phyloP scores from a whole-genome alignment of 2,888 invertebrate genomes.

The Conops quadrifasciatus region DNA sequence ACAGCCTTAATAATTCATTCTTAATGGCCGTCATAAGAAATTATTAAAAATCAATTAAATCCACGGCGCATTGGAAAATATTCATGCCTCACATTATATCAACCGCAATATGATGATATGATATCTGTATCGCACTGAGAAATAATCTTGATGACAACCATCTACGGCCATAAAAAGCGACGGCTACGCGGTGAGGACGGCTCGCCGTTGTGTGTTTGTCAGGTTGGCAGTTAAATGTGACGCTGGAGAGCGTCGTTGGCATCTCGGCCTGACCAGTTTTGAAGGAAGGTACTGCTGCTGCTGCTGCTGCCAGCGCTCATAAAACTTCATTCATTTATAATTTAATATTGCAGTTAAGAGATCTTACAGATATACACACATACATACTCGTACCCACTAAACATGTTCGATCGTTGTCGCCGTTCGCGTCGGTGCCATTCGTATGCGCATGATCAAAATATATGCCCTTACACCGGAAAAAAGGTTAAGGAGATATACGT shows the following conservation, averaged over 20 bases:
- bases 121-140: conserved; percentile 34
- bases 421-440: conserved; percentile 21
- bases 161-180: not conserved
- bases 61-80: conserved; percentile 14
- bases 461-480: conserved; percentile 29
- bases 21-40: conserved; percentile 37
- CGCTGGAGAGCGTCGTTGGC: too few relatives aligned
- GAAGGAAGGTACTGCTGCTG: not conserved
- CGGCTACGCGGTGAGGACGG: conserved; percentile 18
- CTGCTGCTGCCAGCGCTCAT: conserved; percentile 43
- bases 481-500: too few relatives aligned
- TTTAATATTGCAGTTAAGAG: conserved; percentile 53
- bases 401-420: conserved; percentile 4
- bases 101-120: conserved; percentile 29
- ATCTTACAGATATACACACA: conserved; percentile 9
- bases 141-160: conserved; percentile 40
- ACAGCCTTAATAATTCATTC: conserved; percentile 54
- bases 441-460: conserved; percentile 36
- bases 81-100: conserved; percentile 37
- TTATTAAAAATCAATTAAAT: conserved; percentile 52
- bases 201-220: not conserved
- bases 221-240: conserved; percentile 27
- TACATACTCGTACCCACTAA: not conserved
- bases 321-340: conserved; percentile 59
- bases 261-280: not conserved